Conservation (phyloP, 2,113 vertebrate genomes). For the Hippolais icterina region DNA sequence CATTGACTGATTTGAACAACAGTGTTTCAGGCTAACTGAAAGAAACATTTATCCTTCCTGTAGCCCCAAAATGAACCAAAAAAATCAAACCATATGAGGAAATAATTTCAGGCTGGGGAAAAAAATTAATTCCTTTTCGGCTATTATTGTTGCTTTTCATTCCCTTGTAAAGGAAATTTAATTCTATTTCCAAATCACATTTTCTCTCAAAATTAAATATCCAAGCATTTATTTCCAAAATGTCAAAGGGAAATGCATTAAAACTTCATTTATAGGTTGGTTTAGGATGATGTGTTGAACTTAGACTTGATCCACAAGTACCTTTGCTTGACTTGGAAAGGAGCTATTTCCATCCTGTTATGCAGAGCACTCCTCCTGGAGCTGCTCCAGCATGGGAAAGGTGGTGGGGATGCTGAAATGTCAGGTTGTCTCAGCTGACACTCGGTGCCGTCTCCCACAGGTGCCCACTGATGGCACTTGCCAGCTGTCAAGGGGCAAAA, state of each 20-base stretch:
- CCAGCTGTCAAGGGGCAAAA: neutral
- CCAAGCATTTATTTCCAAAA: neutral
- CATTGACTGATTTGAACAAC: neutral
- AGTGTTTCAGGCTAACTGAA: neutral
- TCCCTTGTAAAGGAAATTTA: neutral
- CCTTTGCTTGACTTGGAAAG: neutral
- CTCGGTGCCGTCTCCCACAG: accelerated
- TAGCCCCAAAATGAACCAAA: neutral
- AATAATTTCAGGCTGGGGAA: neutral
- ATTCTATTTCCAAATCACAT: neutral
- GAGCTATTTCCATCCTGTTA: neutral
- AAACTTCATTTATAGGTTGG: neutral
- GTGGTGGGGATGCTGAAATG: neutral
- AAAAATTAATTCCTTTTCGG: neutral
- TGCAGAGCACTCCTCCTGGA: accelerated
- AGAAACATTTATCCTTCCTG: neutral
- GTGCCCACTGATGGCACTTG: neutral
- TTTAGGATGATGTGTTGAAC: neutral
- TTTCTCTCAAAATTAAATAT: neutral
- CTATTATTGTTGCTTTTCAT: neutral
- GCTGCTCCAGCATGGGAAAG: accelerated
- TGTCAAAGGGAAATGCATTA: neutral
- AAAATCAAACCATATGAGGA: neutral
- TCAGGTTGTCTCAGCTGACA: neutral
- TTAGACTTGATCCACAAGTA: neutral